These are phyloP conservation scores for Fringilla coelebs DNA, from an alignment of 2,797 vertebrate genomes.

Conservation along the genomic window DNA sequence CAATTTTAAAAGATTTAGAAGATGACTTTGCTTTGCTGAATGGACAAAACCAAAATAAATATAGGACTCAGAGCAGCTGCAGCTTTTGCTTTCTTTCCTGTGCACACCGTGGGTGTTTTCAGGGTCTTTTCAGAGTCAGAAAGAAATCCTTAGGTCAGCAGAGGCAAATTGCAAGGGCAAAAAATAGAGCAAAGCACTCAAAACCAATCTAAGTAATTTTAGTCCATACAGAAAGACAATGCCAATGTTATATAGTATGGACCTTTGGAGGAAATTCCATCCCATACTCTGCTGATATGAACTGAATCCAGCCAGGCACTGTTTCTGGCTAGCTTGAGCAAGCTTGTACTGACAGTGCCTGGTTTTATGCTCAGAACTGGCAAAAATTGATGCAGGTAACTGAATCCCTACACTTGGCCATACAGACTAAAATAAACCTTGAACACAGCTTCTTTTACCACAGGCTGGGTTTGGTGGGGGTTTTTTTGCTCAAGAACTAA, in stretches of 20 bases:
- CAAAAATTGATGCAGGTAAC: not conserved
- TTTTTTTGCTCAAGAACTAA: not conserved
- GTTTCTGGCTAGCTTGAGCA: not conserved
- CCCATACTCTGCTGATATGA: not conserved
- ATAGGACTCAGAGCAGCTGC: not conserved
- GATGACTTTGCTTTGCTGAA: slow-evolving; percentile 11
- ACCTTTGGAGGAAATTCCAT: not conserved
- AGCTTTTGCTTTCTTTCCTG: not conserved
- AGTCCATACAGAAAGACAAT: not conserved
- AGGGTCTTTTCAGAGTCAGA: not conserved
- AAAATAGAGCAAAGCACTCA: not conserved
- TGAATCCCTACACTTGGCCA: not conserved
- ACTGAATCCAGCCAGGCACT: not conserved
- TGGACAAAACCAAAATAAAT: slow-evolving; percentile 29
- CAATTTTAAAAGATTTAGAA: not conserved
- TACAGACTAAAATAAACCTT: not conserved
- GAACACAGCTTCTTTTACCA: not conserved
- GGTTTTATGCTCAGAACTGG: not conserved
- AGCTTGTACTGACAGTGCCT: not conserved
- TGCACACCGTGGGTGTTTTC: not conserved
- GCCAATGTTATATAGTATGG: accelerated
- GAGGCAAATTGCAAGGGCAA: not conserved
- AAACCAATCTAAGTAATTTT: not conserved
- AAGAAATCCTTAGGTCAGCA: slow-evolving; percentile 22
- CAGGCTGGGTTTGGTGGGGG: accelerated